Percentiles rank a stretch among this genome's conserved stretches.
These are phyloP conservation scores for Hypothenemus hampei DNA, from an alignment of 1,140 invertebrate genomes.

Conservation along the genomic window DNA sequence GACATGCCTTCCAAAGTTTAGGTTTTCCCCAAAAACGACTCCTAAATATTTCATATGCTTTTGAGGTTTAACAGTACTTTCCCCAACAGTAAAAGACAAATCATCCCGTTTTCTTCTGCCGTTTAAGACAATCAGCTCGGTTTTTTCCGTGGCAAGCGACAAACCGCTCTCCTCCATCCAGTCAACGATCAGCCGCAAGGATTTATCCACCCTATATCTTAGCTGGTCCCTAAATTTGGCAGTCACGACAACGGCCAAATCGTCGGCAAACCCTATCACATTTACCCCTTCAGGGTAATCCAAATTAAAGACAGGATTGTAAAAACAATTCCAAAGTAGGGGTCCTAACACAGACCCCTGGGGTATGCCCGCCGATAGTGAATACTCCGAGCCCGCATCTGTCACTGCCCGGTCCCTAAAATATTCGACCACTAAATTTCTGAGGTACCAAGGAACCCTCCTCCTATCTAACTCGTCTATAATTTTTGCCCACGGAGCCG, in stretches of 20 bases:
- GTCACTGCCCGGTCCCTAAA: conserved; percentile 26
- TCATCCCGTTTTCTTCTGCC: no score
- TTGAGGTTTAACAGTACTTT: no score
- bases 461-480: conserved; percentile 8
- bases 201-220: not conserved
- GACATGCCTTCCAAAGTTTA: no score
- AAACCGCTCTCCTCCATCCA: not conserved
- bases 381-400: not conserved
- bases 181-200: not conserved
- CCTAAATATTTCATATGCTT: no score
- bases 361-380: conserved; percentile 23
- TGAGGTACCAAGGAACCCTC: conserved; percentile 8
- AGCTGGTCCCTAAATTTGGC: not conserved
- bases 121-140: no score
- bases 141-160: not conserved
- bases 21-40: no score
- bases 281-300: conserved; percentile 11
- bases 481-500: conserved; percentile 17
- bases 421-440: conserved; percentile 18
- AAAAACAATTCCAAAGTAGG: conserved; percentile 38
- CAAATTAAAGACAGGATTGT: conserved; percentile 35
- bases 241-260: conserved; percentile 31
- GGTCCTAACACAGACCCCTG: conserved; percentile 40
- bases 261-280: conserved; percentile 38
- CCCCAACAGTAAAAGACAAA: no score